Evolutionary conservation across 2,888 invertebrate species (phyloP), one percentile per base, ranked within the genome.

Genomic region (Lycocerus yunnanus): DNA sequence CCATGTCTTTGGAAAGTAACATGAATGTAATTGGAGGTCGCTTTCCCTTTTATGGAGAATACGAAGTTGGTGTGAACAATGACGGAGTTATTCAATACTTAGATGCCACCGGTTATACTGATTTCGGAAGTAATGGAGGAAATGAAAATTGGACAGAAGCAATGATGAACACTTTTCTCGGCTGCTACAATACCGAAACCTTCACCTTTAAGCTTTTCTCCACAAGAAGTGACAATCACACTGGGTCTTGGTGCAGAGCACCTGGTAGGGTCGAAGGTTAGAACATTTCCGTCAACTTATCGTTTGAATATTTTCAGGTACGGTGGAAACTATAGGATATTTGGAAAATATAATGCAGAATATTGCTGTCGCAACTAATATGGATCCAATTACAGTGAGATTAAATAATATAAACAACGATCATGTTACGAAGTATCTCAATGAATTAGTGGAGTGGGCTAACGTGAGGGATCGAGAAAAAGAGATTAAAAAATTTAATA

Each of bases 11-110:
- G 71, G 92, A 93, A 81, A 90, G 92, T 14, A 95, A 93, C 82
- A 92, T 95, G 91, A 89, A 90, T 66, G 87, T 90, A 3, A 81
- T 92, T 0, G 95, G 95, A 1, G 93, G 93, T 83, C 88, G 95
- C 15, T 86, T 88, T 72, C 90, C 93, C 0, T 88, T 88, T 66
- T 89, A 88, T 8, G 86, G 89, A 3, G 90, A 92, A 75, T 95
- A 93, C 83, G 92, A 93, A 83, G 91, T 92, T 13, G 92, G 90
- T 4, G 89, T 91, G 0, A 88, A 91, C 80, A 86, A 89, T 21
- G 85, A 89, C 0, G 95, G 95, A 1, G 89, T 90, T 69, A 92
- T 95, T 68, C 91, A 92, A 68, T 91, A 91, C 71, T 79, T 96
- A 20, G 89, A 91, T 70, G 88, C 87, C 65, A 86, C 86, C n/a